Evolutionary conservation across 2,888 invertebrate genomes (phyloP).

Genomic region (Microctonus aethiopoides): DNA sequence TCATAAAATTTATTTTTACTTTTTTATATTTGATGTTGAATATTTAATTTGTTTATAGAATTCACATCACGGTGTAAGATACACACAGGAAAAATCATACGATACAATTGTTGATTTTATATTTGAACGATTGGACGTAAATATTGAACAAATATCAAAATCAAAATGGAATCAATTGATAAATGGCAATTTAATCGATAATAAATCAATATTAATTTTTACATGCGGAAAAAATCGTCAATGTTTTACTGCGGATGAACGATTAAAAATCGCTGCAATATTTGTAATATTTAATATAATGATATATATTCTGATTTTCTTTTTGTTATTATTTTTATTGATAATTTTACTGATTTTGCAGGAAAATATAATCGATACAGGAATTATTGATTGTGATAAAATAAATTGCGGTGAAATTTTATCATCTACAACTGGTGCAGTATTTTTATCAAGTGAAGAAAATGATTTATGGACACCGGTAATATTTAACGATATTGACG

Average conservation of each 20-base stretch:
- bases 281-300: slow-evolving; percentile 71
- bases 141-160: slow-evolving; percentile 50
- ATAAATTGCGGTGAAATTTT: slow-evolving; percentile 45
- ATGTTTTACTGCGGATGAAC: slow-evolving; percentile 53
- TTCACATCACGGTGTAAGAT: slow-evolving; percentile 50
- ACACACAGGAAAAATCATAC: slow-evolving; percentile 47
- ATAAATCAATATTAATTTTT: slow-evolving; percentile 53
- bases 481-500: slow-evolving; percentile 51
- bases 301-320: not conserved
- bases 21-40: not conserved
- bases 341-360: slow-evolving; percentile 29
- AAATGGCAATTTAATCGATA: slow-evolving; percentile 40
- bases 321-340: slow-evolving; percentile 15
- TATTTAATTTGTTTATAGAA: slow-evolving; percentile 42
- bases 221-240: slow-evolving; percentile 49
- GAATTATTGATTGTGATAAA: slow-evolving; percentile 46
- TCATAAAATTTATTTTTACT: slow-evolving; percentile 33
- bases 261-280: slow-evolving; percentile 76
- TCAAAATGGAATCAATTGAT: slow-evolving; percentile 48
- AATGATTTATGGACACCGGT: slow-evolving; percentile 60
- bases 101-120: slow-evolving; percentile 51
- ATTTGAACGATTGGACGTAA: slow-evolving; percentile 51
- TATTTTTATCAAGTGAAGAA: slow-evolving; percentile 50
- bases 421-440: slow-evolving; percentile 44
- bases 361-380: slow-evolving; percentile 54